A percentile compares a stretch with the other conserved stretches of the same genome.
Conservation (phyloP, 1,140 invertebrate genomes). For the Drepana arcuata region DNA sequence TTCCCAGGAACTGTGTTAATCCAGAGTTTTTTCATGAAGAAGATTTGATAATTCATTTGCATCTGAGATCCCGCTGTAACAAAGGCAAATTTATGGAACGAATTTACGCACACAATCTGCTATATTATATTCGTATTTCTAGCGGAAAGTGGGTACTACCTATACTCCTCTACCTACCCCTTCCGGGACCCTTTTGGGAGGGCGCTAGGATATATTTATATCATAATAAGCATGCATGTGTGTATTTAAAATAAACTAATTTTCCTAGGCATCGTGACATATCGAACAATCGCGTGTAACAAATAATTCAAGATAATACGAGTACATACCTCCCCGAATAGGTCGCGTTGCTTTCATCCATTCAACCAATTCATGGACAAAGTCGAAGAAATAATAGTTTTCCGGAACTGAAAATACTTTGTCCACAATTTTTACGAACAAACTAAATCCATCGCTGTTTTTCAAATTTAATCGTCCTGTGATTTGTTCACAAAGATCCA, state of each 20-base stretch:
- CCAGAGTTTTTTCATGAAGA: conserved; percentile 98
- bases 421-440: conserved; percentile 94
- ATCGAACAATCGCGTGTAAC: too few species aligned
- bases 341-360: conserved; percentile 89
- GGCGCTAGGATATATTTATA: too few species aligned
- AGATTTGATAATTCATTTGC: conserved; percentile 92
- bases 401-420: conserved; percentile 95
- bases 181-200: too few species aligned
- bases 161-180: too few species aligned
- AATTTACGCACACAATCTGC: too few species aligned
- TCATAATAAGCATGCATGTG: too few species aligned
- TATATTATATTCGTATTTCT: too few species aligned
- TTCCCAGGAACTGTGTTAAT: conserved; percentile 90
- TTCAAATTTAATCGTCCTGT: conserved; percentile 80
- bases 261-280: too few species aligned
- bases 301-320: not conserved
- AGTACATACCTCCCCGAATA: conserved; percentile 76
- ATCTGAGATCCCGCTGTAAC: conserved; percentile 70
- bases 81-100: conserved; percentile 6
- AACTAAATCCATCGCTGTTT: conserved; percentile 88
- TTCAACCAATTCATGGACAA: conserved; percentile 88
- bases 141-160: too few species aligned
- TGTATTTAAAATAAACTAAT: too few species aligned
- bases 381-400: conserved; percentile 96
- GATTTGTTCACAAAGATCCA: conserved; percentile 89